Evolutionary conservation across 2,888 invertebrate genomes (phyloP).

Genomic region (Barypeithes pellucidus): DNA sequence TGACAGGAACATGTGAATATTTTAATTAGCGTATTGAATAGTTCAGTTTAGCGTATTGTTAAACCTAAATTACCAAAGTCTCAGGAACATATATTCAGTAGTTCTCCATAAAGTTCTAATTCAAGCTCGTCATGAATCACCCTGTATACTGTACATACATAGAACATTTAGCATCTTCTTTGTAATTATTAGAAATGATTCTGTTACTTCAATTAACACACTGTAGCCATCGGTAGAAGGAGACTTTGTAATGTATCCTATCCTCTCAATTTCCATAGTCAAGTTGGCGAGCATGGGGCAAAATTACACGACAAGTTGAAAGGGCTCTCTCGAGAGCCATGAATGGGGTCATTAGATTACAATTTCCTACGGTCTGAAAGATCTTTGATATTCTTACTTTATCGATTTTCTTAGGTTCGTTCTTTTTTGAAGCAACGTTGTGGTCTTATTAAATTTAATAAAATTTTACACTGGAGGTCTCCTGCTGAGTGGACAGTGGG

Average conservation of each 20-base stretch:
- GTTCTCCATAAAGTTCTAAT: too few species aligned
- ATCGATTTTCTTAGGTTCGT: neutral
- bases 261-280: conserved; percentile 42
- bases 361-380: conserved; percentile 30
- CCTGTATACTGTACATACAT: too few species aligned
- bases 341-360: conserved; percentile 43
- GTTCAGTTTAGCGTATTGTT: too few species aligned
- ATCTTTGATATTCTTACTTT: conserved; percentile 38
- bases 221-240: neutral
- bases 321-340: conserved; percentile 38
- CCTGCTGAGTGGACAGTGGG: too few species aligned
- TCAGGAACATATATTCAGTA: too few species aligned
- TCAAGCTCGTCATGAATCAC: too few species aligned
- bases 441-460: too few species aligned
- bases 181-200: neutral
- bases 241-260: conserved; percentile 19
- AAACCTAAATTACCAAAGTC: too few species aligned
- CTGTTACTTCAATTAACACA: neutral
- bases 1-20: too few species aligned
- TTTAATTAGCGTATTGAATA: too few species aligned
- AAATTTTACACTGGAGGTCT: too few species aligned
- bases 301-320: conserved; percentile 44
- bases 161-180: neutral
- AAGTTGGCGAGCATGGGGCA: conserved; percentile 34
- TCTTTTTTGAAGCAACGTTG: neutral